phyloP scores from a whole-genome alignment of 2,113 vertebrate species.

The Shinisaurus crocodilurus region DNA sequence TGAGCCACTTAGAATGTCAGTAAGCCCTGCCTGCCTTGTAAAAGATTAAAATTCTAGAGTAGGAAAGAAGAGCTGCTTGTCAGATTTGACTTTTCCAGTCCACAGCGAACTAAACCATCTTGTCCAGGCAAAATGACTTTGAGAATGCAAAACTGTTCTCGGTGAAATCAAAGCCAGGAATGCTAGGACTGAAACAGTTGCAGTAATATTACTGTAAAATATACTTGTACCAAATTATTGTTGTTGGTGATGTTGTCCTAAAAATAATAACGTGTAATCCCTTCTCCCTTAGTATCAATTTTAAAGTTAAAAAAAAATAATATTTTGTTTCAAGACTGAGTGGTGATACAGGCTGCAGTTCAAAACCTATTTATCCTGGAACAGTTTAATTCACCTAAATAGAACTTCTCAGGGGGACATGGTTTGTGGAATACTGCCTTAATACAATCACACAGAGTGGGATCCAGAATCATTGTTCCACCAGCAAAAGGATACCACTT shows the following conservation, averaged over 20 bases:
- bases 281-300: conserved; percentile 51
- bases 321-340: conserved; percentile 47
- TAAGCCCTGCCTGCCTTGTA: conserved; percentile 47
- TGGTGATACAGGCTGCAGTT: conserved; percentile 18
- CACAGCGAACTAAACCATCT: conserved; percentile 60
- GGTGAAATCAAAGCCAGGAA: conserved; percentile 58
- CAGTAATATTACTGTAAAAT: conserved; percentile 56
- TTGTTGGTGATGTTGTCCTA: neutral
- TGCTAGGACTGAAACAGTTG: conserved; percentile 46
- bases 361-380: neutral
- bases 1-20: conserved; percentile 37
- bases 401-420: neutral
- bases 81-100: conserved; percentile 57
- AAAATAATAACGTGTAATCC: conserved; percentile 33
- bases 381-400: conserved; percentile 20
- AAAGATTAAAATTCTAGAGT: conserved; percentile 59
- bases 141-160: conserved; percentile 45
- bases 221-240: conserved; percentile 50
- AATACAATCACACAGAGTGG: conserved; percentile 38
- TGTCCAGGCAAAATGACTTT: conserved; percentile 54
- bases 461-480: no score
- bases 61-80: conserved; percentile 40
- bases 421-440: conserved; percentile 26
- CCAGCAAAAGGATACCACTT: no score
- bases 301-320: conserved; percentile 57